phyloP scores from a whole-genome alignment of 2,888 invertebrate genomes.

The Crossocerus cetratus region DNA sequence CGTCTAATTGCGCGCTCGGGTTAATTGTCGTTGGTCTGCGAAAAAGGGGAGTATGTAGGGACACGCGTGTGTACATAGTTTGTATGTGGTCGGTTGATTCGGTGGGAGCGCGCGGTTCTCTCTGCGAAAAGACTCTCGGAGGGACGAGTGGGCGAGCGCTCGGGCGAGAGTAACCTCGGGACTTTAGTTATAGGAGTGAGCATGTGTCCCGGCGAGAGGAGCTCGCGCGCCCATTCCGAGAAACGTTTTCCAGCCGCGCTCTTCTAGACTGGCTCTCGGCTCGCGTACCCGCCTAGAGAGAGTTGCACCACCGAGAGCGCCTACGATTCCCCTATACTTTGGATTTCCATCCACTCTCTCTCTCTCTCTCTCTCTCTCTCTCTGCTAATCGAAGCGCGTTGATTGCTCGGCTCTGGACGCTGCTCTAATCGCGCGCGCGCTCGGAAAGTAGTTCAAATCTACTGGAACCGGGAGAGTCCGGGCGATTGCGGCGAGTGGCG shows the following conservation, averaged over 20 bases:
- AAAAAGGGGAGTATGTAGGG: background rate
- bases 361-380: no score
- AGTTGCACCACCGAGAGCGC: constrained; percentile 13
- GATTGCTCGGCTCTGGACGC: no score
- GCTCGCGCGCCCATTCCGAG: constrained; percentile 13
- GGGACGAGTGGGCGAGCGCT: constrained; percentile 1
- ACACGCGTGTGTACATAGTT: background rate
- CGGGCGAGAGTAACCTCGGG: background rate
- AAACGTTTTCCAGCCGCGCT: constrained; percentile 6
- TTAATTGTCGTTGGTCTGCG: background rate
- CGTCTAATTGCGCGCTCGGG: background rate
- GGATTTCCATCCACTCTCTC: background rate
- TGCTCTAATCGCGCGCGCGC: no score
- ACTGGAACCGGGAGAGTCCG: background rate
- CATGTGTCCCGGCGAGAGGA: constrained; percentile 8
- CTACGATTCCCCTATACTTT: background rate
- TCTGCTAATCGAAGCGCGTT: no score
- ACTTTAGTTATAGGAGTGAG: no score
- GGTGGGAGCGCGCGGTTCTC: background rate
- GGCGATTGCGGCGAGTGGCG: background rate
- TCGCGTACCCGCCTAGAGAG: background rate
- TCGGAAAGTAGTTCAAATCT: background rate
- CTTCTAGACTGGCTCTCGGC: background rate
- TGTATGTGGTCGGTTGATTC: background rate
- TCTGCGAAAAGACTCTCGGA: background rate